Evolutionary conservation across 2,797 vertebrate genomes (phyloP).

Genomic region (Hozukius guyotensis): DNA sequence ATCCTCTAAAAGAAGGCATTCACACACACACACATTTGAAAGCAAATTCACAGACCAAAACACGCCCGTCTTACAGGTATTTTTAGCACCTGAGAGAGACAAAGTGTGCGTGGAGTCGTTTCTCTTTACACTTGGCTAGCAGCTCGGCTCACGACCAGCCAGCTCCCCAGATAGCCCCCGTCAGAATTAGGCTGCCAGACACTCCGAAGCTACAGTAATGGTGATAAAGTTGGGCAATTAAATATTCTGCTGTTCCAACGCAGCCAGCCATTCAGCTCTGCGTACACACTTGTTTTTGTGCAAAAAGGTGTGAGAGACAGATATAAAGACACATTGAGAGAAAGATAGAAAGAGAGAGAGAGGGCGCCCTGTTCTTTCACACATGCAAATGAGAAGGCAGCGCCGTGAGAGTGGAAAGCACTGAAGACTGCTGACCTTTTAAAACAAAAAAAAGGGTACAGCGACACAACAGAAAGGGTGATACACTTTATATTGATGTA

Average conservation of each 20-base stretch:
- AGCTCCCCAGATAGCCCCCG: constrained; percentile 27
- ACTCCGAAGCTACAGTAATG: constrained; percentile 59
- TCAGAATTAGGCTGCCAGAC: constrained; percentile 68
- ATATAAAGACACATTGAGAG: constrained; percentile 32
- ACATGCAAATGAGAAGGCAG: constrained; percentile 58
- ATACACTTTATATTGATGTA: constrained; percentile 24
- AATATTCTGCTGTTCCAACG: constrained; percentile 53
- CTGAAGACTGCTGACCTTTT: constrained; percentile 72
- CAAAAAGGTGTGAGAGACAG: constrained; percentile 6
- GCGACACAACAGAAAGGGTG: constrained; percentile 1
- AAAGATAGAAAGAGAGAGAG: background rate
- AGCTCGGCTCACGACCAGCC: constrained; percentile 28
- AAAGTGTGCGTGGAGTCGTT: constrained; percentile 24
- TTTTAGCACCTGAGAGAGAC: constrained; percentile 45
- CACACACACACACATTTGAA: background rate
- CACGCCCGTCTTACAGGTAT: constrained; percentile 5
- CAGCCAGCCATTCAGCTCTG: background rate
- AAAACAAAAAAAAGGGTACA: constrained; percentile 44
- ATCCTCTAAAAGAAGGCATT: background rate
- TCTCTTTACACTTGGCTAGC: constrained; percentile 42
- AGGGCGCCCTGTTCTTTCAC: constrained; percentile 26
- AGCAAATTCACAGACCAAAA: constrained; percentile 10
- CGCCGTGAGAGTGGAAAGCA: constrained; percentile 15
- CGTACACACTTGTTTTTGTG: constrained; percentile 1
- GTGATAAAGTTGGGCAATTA: constrained; percentile 73